Evolutionary conservation across 1,140 invertebrate genomes (phyloP).

Genomic region (Pseudachorutes palmiensis): DNA sequence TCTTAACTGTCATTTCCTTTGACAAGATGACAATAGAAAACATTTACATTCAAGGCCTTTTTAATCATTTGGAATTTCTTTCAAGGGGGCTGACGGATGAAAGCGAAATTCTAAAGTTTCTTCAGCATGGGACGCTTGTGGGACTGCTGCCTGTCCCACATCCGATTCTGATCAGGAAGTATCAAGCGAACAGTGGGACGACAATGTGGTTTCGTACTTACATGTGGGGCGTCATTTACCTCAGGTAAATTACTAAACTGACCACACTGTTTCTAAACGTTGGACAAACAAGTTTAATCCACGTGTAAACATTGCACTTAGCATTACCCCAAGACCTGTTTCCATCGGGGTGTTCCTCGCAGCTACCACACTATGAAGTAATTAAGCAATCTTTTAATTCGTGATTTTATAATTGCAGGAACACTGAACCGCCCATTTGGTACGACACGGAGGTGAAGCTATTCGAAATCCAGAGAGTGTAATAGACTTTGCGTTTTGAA

Average conservation of each 20-base stretch:
- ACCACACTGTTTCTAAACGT: too few relatives aligned
- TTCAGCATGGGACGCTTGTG: slow-evolving; percentile 97
- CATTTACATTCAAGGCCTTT: too few relatives aligned
- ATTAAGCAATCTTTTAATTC: background rate
- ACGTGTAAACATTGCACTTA: too few relatives aligned
- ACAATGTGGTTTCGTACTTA: slow-evolving; percentile 99
- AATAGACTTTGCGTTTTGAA: slow-evolving; percentile 39
- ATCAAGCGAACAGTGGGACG: slow-evolving; percentile 95
- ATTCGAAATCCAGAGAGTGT: slow-evolving; percentile 92
- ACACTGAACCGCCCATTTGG: slow-evolving; percentile 98
- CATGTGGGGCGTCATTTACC: slow-evolving; percentile 98
- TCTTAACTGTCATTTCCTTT: too few relatives aligned
- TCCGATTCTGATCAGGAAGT: slow-evolving; percentile 96
- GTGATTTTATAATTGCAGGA: slow-evolving; percentile 52
- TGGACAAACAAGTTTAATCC: too few relatives aligned
- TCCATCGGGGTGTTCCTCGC: too few relatives aligned
- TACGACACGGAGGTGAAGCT: slow-evolving; percentile 98
- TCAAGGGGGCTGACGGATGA: slow-evolving; percentile 95
- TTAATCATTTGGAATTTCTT: too few relatives aligned
- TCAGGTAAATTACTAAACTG: slow-evolving; percentile 54
- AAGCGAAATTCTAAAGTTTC: slow-evolving; percentile 96
- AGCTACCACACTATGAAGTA: too few relatives aligned
- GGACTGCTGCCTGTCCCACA: slow-evolving; percentile 96
- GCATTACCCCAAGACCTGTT: too few relatives aligned
- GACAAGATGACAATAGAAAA: too few relatives aligned